Percentiles rank a stretch among this genome's conserved stretches.
Evolutionary conservation across 2,888 invertebrate genomes (phyloP).

Genomic region (Clitarchus hookeri): DNA sequence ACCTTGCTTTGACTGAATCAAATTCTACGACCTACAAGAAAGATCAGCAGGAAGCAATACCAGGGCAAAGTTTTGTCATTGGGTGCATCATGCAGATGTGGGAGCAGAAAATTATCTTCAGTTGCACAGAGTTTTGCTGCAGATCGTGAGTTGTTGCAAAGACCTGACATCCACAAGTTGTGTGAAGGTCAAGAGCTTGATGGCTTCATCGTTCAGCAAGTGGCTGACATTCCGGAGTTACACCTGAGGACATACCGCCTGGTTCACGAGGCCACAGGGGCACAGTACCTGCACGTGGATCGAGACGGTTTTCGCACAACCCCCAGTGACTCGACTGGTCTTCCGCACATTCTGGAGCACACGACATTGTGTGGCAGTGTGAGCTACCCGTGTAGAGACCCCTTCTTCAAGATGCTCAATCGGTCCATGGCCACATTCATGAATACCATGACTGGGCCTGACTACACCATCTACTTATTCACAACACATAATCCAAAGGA

Average conservation of each 20-base stretch:
- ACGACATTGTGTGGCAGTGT: conserved; percentile 88
- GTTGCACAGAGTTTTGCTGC: not conserved
- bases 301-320: conserved; percentile 91
- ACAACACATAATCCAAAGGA: conserved; percentile 89
- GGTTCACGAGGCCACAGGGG: conserved; percentile 77
- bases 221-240: conserved; percentile 77
- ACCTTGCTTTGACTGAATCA: not conserved
- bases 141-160: too few species aligned
- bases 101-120: not conserved
- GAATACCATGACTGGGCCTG: conserved; percentile 94
- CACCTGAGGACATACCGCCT: conserved; percentile 78
- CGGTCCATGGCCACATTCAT: conserved; percentile 92
- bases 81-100: not conserved
- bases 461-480: conserved; percentile 93
- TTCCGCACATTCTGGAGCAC: conserved; percentile 94
- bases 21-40: not conserved
- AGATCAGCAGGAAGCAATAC: not conserved
- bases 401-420: conserved; percentile 95
- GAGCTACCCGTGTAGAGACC: conserved; percentile 87
- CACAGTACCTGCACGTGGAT: conserved; percentile 85
- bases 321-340: conserved; percentile 84
- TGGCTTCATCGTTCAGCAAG: conserved; percentile 72
- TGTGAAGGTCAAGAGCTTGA: conserved; percentile 61
- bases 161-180: not conserved
- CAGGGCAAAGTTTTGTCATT: too few species aligned